These are phyloP conservation scores for Pipa parva DNA, from an alignment of 2,113 vertebrate genomes.

Conservation along the genomic window DNA sequence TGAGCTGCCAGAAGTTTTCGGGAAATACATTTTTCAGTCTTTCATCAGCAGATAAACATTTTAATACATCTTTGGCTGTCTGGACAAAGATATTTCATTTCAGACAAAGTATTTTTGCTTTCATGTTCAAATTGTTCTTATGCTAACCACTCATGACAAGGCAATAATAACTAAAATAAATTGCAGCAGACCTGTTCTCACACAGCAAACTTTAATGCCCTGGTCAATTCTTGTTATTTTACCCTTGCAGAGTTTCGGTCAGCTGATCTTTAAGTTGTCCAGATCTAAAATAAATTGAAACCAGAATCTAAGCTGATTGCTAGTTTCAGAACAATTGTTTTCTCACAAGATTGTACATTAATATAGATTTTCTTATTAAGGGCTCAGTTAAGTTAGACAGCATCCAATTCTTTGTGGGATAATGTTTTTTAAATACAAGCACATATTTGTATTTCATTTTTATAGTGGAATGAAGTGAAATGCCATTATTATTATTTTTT, in stretches of 20 bases:
- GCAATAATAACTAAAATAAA: slow-evolving; percentile 5
- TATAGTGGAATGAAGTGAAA: no score
- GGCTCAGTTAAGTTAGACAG: no score
- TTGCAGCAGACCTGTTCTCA: not conserved
- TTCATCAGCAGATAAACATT: slow-evolving; percentile 1
- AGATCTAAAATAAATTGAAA: not conserved
- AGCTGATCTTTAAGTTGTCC: not conserved
- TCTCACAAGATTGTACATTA: no score
- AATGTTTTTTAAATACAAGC: no score
- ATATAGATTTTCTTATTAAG: no score
- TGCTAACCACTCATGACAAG: not conserved
- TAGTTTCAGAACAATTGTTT: no score
- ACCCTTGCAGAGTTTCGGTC: not conserved
- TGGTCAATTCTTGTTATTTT: not conserved
- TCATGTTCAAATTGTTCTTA: slow-evolving; percentile 1
- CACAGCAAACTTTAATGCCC: not conserved
- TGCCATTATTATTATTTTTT: no score
- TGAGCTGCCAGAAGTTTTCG: not conserved
- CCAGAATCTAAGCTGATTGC: not conserved
- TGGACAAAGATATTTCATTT: not conserved
- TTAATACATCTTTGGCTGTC: slow-evolving; percentile 9
- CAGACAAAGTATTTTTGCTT: slow-evolving; percentile 1
- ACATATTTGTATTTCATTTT: no score
- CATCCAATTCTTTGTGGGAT: no score
- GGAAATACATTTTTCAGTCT: not conserved